Evolutionary conservation across 1,140 invertebrate species (phyloP).

Genomic region (Zaprionus ornatus): DNA sequence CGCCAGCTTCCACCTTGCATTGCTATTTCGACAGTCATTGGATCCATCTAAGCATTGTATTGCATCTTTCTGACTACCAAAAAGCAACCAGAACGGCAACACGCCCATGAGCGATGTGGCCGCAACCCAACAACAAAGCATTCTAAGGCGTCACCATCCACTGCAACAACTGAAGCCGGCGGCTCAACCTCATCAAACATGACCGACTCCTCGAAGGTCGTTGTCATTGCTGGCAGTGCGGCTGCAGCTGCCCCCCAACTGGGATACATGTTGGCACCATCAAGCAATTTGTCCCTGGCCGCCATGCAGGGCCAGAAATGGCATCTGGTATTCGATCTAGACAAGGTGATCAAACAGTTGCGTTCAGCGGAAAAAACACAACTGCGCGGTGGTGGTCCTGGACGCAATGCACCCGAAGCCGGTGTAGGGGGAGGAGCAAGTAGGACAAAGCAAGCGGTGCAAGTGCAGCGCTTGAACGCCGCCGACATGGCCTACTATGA

Average conservation of each 20-base stretch:
- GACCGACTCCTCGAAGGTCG: constrained; percentile 50
- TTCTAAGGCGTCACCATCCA: constrained; percentile 15
- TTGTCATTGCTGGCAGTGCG: constrained; percentile 22
- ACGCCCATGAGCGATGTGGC: constrained; percentile 71
- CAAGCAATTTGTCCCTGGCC: constrained; percentile 24
- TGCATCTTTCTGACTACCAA: constrained; percentile 32
- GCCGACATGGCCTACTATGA: constrained; percentile 78
- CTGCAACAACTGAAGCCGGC: constrained; percentile 8
- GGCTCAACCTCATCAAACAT: constrained; percentile 28
- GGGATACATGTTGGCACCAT: constrained; percentile 33
- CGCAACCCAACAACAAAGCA: constrained; percentile 39
- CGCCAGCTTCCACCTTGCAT: constrained; percentile 47
- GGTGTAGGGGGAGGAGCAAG: not conserved
- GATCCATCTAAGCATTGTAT: constrained; percentile 3
- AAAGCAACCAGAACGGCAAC: constrained; percentile 14
- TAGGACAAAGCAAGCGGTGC: constrained; percentile 36
- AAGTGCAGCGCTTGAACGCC: constrained; percentile 72
- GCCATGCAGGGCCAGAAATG: constrained; percentile 73
- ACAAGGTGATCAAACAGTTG: constrained; percentile 76
- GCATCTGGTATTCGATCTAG: constrained; percentile 74
- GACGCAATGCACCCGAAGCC: not conserved
- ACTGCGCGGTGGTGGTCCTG: constrained; percentile 46
- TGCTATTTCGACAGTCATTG: constrained; percentile 12
- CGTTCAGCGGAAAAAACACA: constrained; percentile 71
- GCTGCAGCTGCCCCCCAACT: constrained; percentile 23